Evolutionary conservation across 2,797 vertebrate genomes (phyloP).

Genomic region (Neosilurus hyrtlii): DNA sequence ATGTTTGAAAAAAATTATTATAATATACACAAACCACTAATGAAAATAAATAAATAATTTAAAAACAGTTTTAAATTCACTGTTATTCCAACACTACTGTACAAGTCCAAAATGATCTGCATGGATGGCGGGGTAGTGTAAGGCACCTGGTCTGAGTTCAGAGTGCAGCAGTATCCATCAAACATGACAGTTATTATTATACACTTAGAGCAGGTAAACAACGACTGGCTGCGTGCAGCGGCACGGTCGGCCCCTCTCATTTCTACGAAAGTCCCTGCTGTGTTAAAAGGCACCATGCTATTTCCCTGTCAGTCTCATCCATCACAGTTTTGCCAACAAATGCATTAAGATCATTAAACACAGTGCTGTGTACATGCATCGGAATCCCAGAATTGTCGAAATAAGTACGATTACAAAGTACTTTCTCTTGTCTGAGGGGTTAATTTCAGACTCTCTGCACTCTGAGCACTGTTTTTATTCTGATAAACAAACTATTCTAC

Average conservation of each 20-base stretch:
- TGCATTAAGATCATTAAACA: constrained; percentile 24
- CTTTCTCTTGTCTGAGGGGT: background rate
- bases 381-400: constrained; percentile 4
- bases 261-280: constrained; percentile 10
- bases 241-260: background rate
- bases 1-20: background rate
- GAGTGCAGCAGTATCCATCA: constrained; percentile 8
- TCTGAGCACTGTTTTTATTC: background rate
- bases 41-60: background rate
- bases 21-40: background rate
- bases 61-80: background rate
- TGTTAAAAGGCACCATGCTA: constrained; percentile 23
- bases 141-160: background rate
- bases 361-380: background rate
- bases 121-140: background rate
- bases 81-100: background rate
- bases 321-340: constrained; percentile 16
- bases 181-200: constrained; percentile 19
- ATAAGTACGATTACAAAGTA: background rate
- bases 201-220: constrained; percentile 19
- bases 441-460: background rate
- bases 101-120: background rate
- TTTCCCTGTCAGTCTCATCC: constrained; percentile 19
- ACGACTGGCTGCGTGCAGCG: background rate
- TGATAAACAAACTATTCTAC: background rate